These are phyloP conservation scores for Heliconius hortense DNA, from an alignment of 2,888 invertebrate species.

Conservation along the genomic window DNA sequence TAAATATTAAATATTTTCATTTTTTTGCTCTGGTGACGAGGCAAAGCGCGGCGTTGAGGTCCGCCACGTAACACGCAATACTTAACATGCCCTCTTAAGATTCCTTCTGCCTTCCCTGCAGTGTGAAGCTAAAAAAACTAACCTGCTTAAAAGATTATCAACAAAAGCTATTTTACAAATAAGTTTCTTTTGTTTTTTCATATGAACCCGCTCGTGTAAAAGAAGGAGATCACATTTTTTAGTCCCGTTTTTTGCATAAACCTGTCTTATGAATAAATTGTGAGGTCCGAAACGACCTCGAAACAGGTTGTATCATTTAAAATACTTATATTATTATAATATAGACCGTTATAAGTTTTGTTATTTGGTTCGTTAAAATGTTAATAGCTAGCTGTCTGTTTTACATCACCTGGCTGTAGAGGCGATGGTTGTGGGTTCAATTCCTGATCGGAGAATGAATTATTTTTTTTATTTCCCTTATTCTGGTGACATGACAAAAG, in stretches of 20 bases:
- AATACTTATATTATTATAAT: not conserved
- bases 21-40: no score
- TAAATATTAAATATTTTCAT: no score
- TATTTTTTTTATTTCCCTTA: no score
- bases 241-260: conserved; percentile 21
- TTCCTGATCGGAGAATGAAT: not conserved
- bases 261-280: conserved; percentile 26
- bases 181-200: not conserved
- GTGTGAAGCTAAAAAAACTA: no score
- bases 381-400: not conserved
- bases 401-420: not conserved
- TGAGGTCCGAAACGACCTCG: conserved; percentile 11
- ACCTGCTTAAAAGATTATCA: not conserved
- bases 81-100: no score
- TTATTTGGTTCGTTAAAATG: not conserved
- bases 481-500: no score
- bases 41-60: no score
- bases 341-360: not conserved
- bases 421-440: not conserved
- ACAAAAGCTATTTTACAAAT: not conserved
- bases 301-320: conserved; percentile 12
- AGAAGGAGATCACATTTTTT: conserved; percentile 10
- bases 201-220: not conserved
- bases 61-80: no score
- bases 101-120: no score